phyloP scores from a whole-genome alignment of 2,113 vertebrate genomes.

The Lontra canadensis region DNA sequence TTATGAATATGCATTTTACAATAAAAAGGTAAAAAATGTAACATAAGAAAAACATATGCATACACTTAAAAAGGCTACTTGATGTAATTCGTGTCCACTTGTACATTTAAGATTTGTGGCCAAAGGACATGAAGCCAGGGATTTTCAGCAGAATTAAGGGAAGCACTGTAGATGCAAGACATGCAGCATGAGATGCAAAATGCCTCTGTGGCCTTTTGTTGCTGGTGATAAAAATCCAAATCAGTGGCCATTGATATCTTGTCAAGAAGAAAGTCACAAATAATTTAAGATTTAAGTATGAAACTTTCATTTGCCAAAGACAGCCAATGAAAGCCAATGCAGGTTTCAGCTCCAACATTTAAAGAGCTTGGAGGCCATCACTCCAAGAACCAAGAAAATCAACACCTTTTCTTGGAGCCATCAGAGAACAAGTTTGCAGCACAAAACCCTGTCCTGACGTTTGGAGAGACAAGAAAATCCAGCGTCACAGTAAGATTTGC shows the following conservation, averaged over 20 bases:
- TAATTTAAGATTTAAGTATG: slow-evolving; percentile 30
- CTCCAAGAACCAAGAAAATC: background rate
- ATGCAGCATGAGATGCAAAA: slow-evolving; percentile 23
- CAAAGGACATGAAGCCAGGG: background rate
- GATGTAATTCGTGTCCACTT: slow-evolving; percentile 27
- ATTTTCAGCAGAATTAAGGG: slow-evolving; percentile 45
- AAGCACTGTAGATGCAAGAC: background rate
- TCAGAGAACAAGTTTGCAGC: background rate
- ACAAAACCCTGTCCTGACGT: background rate
- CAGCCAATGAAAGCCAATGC: background rate
- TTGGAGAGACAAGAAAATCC: background rate
- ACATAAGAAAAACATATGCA: background rate
- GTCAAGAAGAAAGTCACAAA: slow-evolving; percentile 37
- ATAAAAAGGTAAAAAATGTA: background rate
- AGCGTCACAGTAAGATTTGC: background rate
- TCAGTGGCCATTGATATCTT: slow-evolving; percentile 15
- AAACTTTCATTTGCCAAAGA: slow-evolving; percentile 40
- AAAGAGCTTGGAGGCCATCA: background rate
- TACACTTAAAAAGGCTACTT: slow-evolving; percentile 19
- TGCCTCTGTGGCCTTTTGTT: slow-evolving; percentile 47
- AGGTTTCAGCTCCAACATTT: slow-evolving; percentile 2
- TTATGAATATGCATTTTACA: background rate
- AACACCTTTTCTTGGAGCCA: background rate
- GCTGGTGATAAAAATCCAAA: slow-evolving; percentile 61
- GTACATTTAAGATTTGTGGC: slow-evolving; percentile 40